These are phyloP conservation scores for Silurus asotus DNA, from an alignment of 2,113 vertebrate species.

Conservation along the genomic window DNA sequence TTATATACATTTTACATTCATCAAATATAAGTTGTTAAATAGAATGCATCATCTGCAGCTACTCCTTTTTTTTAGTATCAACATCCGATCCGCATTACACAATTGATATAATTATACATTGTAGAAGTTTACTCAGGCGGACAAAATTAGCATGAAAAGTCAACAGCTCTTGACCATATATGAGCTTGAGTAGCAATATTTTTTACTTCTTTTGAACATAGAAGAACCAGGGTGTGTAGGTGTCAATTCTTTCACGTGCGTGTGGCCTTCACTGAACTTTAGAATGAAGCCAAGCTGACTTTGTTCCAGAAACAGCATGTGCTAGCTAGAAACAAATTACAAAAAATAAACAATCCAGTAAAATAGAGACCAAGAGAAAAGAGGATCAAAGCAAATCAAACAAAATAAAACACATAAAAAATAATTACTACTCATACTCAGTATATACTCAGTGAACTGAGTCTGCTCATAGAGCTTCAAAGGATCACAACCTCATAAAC, in stretches of 20 bases:
- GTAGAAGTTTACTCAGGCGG: background rate
- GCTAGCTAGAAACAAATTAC: conserved; percentile 34
- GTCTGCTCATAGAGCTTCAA: conserved; percentile 20
- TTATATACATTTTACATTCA: conserved; percentile 13
- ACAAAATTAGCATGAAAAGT: conserved; percentile 15
- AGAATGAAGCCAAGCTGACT: conserved; percentile 31
- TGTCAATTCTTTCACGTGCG: background rate
- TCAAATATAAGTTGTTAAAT: conserved; percentile 6
- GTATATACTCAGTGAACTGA: background rate
- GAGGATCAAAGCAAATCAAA: conserved; percentile 22
- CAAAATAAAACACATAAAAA: conserved; percentile 43
- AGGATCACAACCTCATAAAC: conserved; percentile 35
- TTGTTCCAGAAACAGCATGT: conserved; percentile 40
- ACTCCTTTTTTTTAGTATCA: background rate
- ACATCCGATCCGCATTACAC: background rate
- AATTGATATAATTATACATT: conserved; percentile 8
- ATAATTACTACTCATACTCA: conserved; percentile 24
- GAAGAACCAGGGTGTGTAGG: conserved; percentile 46
- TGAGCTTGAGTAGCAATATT: background rate
- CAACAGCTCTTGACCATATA: background rate
- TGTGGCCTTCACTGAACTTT: conserved; percentile 29
- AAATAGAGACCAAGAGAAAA: conserved; percentile 7
- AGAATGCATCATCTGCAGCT: conserved; percentile 1
- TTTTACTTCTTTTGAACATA: conserved; percentile 16
- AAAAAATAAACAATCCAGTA: conserved; percentile 37